phyloP scores from a whole-genome alignment of 2,113 vertebrate genomes.

The Phrynosoma blainvillii region DNA sequence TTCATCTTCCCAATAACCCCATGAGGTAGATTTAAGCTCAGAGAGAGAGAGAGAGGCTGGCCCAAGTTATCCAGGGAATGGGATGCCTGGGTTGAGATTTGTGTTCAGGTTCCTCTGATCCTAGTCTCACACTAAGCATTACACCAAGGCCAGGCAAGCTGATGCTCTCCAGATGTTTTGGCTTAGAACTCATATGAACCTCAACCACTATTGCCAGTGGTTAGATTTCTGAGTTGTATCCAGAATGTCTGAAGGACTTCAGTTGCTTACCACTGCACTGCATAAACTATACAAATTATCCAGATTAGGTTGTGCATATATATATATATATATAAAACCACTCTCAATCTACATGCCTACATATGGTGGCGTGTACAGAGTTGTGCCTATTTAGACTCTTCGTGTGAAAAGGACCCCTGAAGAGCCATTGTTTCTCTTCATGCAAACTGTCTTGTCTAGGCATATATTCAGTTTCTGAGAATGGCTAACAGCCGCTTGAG shows the following conservation, averaged over 20 bases:
- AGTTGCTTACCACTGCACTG: neutral
- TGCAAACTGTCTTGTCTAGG: neutral
- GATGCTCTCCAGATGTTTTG: neutral
- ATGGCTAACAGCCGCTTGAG: neutral
- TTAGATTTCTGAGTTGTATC: neutral
- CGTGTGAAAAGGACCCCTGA: no score
- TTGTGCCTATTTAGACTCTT: neutral
- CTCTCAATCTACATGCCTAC: neutral
- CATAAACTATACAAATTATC: neutral
- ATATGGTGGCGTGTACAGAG: neutral
- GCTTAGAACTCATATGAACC: neutral
- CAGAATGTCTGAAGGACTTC: neutral
- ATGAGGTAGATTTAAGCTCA: neutral
- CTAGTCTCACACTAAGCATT: neutral
- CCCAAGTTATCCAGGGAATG: no score
- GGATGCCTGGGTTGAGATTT: neutral
- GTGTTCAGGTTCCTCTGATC: no score
- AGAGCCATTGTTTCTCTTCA: no score
- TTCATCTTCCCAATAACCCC: neutral
- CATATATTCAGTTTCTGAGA: neutral
- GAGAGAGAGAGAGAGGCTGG: neutral
- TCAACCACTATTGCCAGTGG: neutral
- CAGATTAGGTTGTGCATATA: neutral
- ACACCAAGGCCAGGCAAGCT: neutral
- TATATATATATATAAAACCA: neutral